Base-by-base conservation (phyloP, 2,888 invertebrate genomes). In the Sussaba pulchella region DNA sequence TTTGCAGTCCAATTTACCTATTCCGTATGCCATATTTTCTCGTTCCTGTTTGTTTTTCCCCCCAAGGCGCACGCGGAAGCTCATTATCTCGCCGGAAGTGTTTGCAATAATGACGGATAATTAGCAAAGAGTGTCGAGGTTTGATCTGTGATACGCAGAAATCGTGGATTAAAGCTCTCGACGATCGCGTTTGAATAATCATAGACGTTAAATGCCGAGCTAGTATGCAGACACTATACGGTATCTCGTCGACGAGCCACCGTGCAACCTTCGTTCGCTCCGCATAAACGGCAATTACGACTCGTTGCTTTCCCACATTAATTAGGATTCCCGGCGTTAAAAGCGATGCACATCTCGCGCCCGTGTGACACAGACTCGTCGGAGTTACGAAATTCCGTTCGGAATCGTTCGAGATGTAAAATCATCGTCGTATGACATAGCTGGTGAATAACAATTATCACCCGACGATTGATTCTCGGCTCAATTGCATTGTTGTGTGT, bases 281-380 rank as follows among this genome's bases (percentile, higher is more conserved):
- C 21, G 67, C 73, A 78, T 73, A 78, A 78, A 78, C 54, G 82
- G 45, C 83, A 84, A 88, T 88, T 87, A 88, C 47, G 79, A 84
- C 85, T 85, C 84, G 78, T 73, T 75, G 81, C 75, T 88, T 88
- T 88, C 88, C 83, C 88, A 86, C 88, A 87, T 88, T 86, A 88
- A 81, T 87, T 84, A 81, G 54, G n/a, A n/a, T n/a, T n/a, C n/a
- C n/a, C n/a, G n/a, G n/a, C n/a, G n/a, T n/a, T n/a, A n/a, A n/a
- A n/a, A n/a, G n/a, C n/a, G n/a, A n/a, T n/a, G n/a, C 67, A 50
- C 81, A 64, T 70, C 50, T 52, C 83, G 71, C 43, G 21, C 21
- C 82, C 72, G 17, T 9, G 66, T 47, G 64, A 10, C 31, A 47
- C 31, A 54, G 41, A 17, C 72, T 39, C 31, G 8, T 43, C 72